These are phyloP conservation scores for Malthinus seriepunctatus DNA, from an alignment of 2,888 invertebrate species.

Conservation along the genomic window DNA sequence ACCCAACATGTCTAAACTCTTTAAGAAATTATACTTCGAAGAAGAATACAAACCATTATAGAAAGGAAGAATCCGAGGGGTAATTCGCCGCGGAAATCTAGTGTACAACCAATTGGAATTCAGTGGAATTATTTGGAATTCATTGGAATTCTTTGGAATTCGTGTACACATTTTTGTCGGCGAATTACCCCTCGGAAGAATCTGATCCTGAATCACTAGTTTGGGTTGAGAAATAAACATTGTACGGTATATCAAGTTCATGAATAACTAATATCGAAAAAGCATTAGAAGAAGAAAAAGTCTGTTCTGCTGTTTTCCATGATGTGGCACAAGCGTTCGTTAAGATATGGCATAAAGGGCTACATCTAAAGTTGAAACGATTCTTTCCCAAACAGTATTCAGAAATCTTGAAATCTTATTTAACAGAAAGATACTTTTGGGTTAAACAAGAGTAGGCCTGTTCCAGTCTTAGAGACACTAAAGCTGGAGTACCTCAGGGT, in stretches of 20 bases:
- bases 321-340: conserved; percentile 7
- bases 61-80: too few species aligned
- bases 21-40: conserved; percentile 1
- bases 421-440: conserved; percentile 5
- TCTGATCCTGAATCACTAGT: not conserved
- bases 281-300: not conserved
- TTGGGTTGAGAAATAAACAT: conserved; percentile 2
- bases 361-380: conserved; percentile 6
- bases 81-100: too few species aligned
- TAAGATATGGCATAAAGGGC: conserved; percentile 3
- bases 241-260: not conserved
- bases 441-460: not conserved
- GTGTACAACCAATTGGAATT: too few species aligned
- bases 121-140: too few species aligned
- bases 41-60: conserved; percentile 2
- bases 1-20: not conserved
- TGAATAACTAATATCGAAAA: not conserved
- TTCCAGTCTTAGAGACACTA: not conserved
- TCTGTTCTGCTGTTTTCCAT: not conserved
- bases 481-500: not conserved
- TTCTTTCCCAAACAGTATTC: too few species aligned
- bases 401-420: conserved; percentile 9
- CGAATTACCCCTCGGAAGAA: too few species aligned
- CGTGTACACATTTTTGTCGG: too few species aligned
- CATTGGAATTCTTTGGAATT: too few species aligned